Conservation (phyloP, 1,140 invertebrate species). For the Drosophila guanche region DNA sequence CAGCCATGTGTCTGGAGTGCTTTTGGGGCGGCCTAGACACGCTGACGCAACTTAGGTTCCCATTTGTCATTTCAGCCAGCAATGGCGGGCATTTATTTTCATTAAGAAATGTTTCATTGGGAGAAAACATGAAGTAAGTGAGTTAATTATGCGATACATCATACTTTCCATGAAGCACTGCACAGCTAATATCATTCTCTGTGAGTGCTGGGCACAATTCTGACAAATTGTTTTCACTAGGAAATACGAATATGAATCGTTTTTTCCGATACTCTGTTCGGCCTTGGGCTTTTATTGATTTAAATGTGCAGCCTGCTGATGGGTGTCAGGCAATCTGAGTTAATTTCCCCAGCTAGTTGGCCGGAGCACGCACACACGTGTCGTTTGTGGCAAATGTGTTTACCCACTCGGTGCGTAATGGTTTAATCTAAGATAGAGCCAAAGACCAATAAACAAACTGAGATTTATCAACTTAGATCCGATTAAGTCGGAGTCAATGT, state of each 20-base stretch:
- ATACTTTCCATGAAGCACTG: slow-evolving; percentile 33
- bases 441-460: slow-evolving; percentile 27
- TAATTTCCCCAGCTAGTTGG: slow-evolving; percentile 52
- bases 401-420: not conserved
- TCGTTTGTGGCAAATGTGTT: not conserved
- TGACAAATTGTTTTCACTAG: slow-evolving; percentile 18
- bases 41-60: slow-evolving; percentile 31
- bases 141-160: slow-evolving; percentile 75
- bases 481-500: slow-evolving; percentile 51
- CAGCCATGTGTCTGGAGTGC: slow-evolving; percentile 25
- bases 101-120: slow-evolving; percentile 52
- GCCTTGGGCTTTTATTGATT: slow-evolving; percentile 36
- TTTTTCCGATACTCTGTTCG: not conserved
- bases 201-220: not conserved
- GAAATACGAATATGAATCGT: not conserved
- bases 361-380: slow-evolving; percentile 17
- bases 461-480: slow-evolving; percentile 39
- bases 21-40: slow-evolving; percentile 18
- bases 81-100: slow-evolving; percentile 68
- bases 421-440: slow-evolving; percentile 30
- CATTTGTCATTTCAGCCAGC: slow-evolving; percentile 59
- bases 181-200: slow-evolving; percentile 26
- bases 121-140: slow-evolving; percentile 59
- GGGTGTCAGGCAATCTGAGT: slow-evolving; percentile 37
- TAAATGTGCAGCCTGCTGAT: slow-evolving; percentile 30